Base-by-base conservation (phyloP, 2,797 vertebrate genomes). In the Pantherophis alleghaniensis region DNA sequence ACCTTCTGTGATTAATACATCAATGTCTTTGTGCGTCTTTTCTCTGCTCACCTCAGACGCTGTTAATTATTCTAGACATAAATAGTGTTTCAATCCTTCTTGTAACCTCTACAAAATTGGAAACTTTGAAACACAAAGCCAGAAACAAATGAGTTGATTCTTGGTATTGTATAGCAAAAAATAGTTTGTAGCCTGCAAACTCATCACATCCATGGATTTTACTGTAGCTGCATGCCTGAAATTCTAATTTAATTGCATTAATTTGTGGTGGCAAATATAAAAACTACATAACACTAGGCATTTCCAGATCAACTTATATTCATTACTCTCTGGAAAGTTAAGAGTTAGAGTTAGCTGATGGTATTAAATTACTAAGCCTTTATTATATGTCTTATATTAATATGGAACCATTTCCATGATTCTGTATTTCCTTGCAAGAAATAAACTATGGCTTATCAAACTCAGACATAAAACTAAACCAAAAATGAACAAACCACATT, bases 61-160 rank as follows among this genome's bases (percentile, higher is more conserved):
- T 55, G 89, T 66, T 91, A 91, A 91, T 91, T 91, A 59, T 59
- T n/a, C 9, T 91, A 56, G 57, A 83, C 42, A 42, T 57, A 86
- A 91, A 90, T 74, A 86, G 37, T 86, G 37, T 37, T 91, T 86
- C 90, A n/a, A 57, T 91, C 79, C 11, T 51, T 86, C 90, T 91
- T 51, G 56, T 42, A 86, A 47, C 74, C 55, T 86, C 86, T 47
- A 28, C 2, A 90, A 51, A 89, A 93, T 90, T 69, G 93, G 56
- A 37, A 56, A 57, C n/a, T 24, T 59, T 24, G 87, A 88, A 93
- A 90, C 7, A 13, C 89, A 1, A 14, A 0, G 87, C 88, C 83
- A 63, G 57, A 88, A 66, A 3, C 53, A 94, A 93, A 91, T 5
- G 2, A 92, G 60, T 0, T n/a, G 37, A 93, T 14, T 22, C 66